Evolutionary conservation across 1,140 invertebrate species (phyloP).

Genomic region (Chelonus insularis): DNA sequence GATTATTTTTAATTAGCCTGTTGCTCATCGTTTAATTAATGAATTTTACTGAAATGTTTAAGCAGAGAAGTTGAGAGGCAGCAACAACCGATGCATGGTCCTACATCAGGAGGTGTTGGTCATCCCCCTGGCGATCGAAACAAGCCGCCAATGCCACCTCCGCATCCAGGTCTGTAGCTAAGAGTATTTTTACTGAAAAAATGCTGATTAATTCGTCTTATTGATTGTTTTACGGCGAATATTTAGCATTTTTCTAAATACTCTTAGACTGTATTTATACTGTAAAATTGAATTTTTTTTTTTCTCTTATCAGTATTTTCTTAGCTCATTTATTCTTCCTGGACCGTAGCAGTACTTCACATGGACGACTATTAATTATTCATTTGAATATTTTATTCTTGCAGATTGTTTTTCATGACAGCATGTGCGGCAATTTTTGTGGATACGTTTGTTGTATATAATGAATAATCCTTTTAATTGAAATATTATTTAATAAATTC

Average conservation of each 20-base stretch:
- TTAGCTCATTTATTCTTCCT: background rate
- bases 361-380: too few species aligned
- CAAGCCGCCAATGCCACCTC: slow-evolving; percentile 59
- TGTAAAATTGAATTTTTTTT: slow-evolving; percentile 38
- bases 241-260: slow-evolving; percentile 47
- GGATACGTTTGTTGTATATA: too few species aligned
- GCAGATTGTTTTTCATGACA: too few species aligned
- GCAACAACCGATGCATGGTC: slow-evolving; percentile 51
- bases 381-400: background rate
- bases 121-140: slow-evolving; percentile 51
- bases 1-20: slow-evolving; percentile 21
- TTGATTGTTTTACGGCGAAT: slow-evolving; percentile 27
- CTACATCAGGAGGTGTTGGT: slow-evolving; percentile 44
- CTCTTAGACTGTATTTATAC: slow-evolving; percentile 48
- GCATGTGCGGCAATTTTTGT: too few species aligned
- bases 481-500: too few species aligned
- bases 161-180: slow-evolving; percentile 61
- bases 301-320: slow-evolving; percentile 24
- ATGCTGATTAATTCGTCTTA: slow-evolving; percentile 45
- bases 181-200: slow-evolving; percentile 53
- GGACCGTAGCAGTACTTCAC: background rate
- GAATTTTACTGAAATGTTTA: slow-evolving; percentile 55
- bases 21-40: slow-evolving; percentile 35
- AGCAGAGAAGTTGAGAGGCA: too few species aligned
- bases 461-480: too few species aligned